Conservation (phyloP, 2,888 invertebrate species). For the Imbricaverruca yamaguchii region DNA sequence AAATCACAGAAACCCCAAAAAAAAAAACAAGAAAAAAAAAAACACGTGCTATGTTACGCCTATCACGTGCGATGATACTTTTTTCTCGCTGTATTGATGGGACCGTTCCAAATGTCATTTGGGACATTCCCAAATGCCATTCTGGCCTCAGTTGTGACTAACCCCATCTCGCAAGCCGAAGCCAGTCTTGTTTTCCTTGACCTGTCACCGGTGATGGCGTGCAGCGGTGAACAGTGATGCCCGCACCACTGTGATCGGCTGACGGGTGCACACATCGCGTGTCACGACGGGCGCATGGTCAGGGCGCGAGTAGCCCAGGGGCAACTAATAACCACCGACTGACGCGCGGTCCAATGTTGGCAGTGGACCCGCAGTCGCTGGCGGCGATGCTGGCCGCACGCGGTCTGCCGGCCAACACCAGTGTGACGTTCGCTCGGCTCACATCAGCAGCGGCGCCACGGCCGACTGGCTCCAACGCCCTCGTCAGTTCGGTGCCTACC, state of each 20-base stretch:
- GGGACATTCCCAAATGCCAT: too few relatives aligned
- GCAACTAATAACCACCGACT: neutral
- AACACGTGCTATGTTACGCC: too few relatives aligned
- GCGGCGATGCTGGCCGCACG: slow-evolving; percentile 10
- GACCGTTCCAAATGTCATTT: too few relatives aligned
- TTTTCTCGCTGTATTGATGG: too few relatives aligned
- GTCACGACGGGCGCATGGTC: neutral
- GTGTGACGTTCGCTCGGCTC: slow-evolving; percentile 7
- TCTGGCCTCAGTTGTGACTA: too few relatives aligned
- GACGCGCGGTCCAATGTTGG: neutral
- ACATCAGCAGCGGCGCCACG: neutral
- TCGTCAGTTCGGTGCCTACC: neutral
- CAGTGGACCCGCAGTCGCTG: slow-evolving; percentile 19
- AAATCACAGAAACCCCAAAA: too few relatives aligned
- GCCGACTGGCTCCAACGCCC: slow-evolving; percentile 1
- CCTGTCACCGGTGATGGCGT: neutral
- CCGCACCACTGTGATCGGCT: neutral
- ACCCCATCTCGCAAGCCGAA: too few relatives aligned
- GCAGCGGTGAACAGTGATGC: neutral
- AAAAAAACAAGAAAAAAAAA: too few relatives aligned
- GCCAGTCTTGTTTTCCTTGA: too few relatives aligned
- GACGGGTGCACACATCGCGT: neutral
- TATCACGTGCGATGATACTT: too few relatives aligned
- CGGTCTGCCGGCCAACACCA: slow-evolving; percentile 17
- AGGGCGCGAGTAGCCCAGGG: too few relatives aligned